phyloP scores from a whole-genome alignment of 2,113 vertebrate species.

The Macrotis lagotis region DNA sequence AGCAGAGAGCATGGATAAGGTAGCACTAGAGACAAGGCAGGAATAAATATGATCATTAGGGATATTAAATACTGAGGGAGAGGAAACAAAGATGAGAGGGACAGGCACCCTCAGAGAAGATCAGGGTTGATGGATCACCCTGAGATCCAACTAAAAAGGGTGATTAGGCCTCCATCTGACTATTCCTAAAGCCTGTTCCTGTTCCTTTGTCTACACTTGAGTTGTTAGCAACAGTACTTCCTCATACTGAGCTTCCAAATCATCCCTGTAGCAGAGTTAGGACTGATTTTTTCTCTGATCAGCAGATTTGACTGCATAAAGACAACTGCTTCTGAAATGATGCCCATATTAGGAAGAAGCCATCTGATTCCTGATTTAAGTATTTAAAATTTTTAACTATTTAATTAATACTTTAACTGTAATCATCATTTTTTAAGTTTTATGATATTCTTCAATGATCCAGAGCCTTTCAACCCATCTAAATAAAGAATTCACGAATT shows the following conservation, averaged over 20 bases:
- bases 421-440: no score
- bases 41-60: neutral
- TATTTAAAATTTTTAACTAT: no score
- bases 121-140: neutral
- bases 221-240: neutral
- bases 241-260: neutral
- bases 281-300: neutral
- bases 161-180: neutral
- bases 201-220: neutral
- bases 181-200: neutral
- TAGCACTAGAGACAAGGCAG: neutral
- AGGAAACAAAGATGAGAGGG: neutral
- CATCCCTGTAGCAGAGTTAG: neutral
- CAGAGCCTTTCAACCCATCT: neutral
- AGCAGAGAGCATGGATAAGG: neutral
- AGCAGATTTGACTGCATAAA: neutral
- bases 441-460: neutral
- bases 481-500: neutral
- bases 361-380: no score
- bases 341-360: neutral
- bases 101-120: neutral
- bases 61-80: neutral
- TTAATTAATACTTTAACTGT: no score
- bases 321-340: neutral
- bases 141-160: neutral